A percentile compares a stretch with the other conserved stretches of the same genome.
Conservation (phyloP, 2,797 vertebrate genomes). For the Gymnodraco acuticeps region DNA sequence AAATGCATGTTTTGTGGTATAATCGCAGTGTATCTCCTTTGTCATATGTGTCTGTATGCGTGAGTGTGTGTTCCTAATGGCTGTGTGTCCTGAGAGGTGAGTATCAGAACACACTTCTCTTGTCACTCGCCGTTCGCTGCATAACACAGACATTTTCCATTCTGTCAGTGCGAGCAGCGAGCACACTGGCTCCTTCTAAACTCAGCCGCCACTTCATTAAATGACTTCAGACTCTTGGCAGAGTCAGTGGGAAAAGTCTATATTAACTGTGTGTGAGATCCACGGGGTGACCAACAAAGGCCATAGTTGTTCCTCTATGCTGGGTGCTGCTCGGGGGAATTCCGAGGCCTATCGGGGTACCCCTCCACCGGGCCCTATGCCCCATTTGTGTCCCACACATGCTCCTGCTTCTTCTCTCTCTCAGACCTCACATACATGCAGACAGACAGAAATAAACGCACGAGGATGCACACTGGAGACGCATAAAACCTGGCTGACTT, state of each 20-base stretch:
- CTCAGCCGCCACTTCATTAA: conserved; percentile 89
- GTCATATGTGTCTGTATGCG: conserved; percentile 9
- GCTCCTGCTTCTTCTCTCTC: conserved; percentile 22
- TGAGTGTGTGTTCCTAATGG: conserved; percentile 12
- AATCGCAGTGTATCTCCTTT: conserved; percentile 26
- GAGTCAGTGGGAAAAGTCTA: conserved; percentile 89
- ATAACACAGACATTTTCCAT: conserved; percentile 88
- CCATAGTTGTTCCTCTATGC: conserved; percentile 83
- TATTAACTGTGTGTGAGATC: conserved; percentile 89
- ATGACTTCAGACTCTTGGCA: conserved; percentile 90
- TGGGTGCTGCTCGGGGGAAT: conserved; percentile 72
- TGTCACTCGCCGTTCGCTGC: conserved; percentile 76
- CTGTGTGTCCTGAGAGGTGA: conserved; percentile 61
- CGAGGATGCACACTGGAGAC: conserved; percentile 34
- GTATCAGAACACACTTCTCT: conserved; percentile 78
- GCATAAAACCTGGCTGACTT: conserved; percentile 55
- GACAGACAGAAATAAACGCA: conserved; percentile 33
- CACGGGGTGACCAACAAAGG: conserved; percentile 86
- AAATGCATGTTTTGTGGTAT: conserved; percentile 24
- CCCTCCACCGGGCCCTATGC: conserved; percentile 59
- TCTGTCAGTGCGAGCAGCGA: conserved; percentile 81
- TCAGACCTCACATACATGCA: conserved; percentile 24
- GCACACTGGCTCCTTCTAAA: conserved; percentile 87
- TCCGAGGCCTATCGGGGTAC: conserved; percentile 69
- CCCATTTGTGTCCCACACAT: conserved; percentile 51